phyloP scores from a whole-genome alignment of 2,113 vertebrate species.

The Burhinus bistriatus region DNA sequence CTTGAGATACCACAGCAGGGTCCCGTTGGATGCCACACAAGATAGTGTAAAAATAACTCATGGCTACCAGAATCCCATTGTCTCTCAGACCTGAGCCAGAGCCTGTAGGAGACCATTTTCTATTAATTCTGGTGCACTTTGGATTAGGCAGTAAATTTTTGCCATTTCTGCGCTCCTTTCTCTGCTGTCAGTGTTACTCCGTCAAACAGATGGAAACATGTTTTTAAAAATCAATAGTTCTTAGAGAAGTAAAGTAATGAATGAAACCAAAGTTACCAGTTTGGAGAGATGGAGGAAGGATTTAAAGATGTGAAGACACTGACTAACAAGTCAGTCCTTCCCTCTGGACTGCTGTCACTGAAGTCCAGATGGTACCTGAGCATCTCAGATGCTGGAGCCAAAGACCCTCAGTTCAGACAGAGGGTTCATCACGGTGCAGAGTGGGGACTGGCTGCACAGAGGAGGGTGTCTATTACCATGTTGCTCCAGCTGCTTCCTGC shows the following conservation, averaged over 20 bases:
- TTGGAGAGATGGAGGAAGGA: neutral
- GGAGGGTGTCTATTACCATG: neutral
- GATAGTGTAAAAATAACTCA: neutral
- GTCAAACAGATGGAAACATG: neutral
- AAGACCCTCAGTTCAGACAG: neutral
- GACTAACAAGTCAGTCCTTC: neutral
- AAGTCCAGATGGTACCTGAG: neutral
- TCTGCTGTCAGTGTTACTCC: neutral
- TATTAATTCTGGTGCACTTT: neutral
- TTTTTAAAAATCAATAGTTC: neutral
- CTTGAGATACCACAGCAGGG: neutral
- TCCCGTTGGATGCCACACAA: neutral
- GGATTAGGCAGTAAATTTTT: neutral
- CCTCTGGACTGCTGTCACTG: neutral
- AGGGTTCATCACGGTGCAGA: accelerated
- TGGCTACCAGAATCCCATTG: neutral
- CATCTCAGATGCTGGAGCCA: neutral
- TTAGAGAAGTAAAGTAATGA: neutral
- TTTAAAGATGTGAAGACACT: neutral
- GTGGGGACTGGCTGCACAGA: neutral
- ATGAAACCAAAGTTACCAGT: neutral
- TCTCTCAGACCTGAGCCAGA: neutral
- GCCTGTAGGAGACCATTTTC: neutral
- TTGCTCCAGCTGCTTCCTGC: neutral
- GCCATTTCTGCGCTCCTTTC: neutral